Evolutionary conservation across 2,888 invertebrate species (phyloP).

Genomic region (Tricholauxania praeusta): DNA sequence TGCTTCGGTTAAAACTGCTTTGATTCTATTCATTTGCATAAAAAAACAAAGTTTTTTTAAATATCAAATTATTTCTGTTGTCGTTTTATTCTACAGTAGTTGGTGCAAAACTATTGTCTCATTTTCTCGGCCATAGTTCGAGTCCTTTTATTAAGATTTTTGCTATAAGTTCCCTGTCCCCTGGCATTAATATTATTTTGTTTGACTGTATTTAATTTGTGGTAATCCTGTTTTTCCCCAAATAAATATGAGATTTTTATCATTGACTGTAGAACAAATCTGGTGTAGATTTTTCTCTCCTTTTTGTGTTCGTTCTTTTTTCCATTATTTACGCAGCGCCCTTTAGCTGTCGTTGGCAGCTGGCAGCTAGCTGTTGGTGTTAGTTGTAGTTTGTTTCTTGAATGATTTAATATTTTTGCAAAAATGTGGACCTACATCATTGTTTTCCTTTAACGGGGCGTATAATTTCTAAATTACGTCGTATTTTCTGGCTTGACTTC

Average conservation of each 20-base stretch:
- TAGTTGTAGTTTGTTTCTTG: slow-evolving; percentile 10
- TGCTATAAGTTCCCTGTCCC: too few relatives aligned
- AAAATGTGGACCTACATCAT: slow-evolving; percentile 39
- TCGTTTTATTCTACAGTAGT: too few relatives aligned
- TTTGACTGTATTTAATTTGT: slow-evolving; percentile 26
- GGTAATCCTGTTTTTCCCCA: slow-evolving; percentile 32
- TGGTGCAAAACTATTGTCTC: too few relatives aligned
- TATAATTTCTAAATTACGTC: slow-evolving; percentile 44
- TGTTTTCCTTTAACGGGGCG: slow-evolving; percentile 33
- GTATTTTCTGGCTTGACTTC: slow-evolving; percentile 32
- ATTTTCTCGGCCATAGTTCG: too few relatives aligned
- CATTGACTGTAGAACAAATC: slow-evolving; percentile 18
- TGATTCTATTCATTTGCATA: too few relatives aligned
- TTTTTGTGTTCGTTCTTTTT: background rate
- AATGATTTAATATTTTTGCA: slow-evolving; percentile 19
- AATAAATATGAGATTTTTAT: slow-evolving; percentile 35
- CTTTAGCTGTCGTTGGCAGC: slow-evolving; percentile 34
- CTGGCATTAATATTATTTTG: too few relatives aligned
- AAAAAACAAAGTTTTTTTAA: too few relatives aligned
- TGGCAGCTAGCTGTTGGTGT: slow-evolving; percentile 27
- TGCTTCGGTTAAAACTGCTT: too few relatives aligned
- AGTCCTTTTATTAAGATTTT: too few relatives aligned
- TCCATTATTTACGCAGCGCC: background rate
- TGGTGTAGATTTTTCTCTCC: background rate
- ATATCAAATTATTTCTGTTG: too few relatives aligned